phyloP scores from a whole-genome alignment of 1,140 invertebrate species.

The Dendroctonus ponderosae region DNA sequence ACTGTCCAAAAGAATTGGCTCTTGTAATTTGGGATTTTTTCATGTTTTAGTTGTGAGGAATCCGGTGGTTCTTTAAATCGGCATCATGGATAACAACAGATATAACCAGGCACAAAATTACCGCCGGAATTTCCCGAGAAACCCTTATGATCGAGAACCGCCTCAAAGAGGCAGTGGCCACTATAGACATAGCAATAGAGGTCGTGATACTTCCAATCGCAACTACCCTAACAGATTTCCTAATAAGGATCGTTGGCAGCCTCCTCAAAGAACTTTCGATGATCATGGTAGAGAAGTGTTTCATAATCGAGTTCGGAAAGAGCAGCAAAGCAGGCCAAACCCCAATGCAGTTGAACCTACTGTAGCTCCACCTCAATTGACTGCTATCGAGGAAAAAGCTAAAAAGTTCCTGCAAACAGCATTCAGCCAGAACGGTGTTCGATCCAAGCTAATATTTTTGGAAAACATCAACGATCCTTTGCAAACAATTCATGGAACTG shows the following conservation, averaged over 20 bases:
- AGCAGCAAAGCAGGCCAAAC: not conserved
- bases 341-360: not conserved
- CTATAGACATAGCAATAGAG: not conserved
- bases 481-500: conserved; percentile 14
- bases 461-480: conserved; percentile 17
- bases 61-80: conserved; percentile 1
- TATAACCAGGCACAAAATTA: conserved; percentile 2
- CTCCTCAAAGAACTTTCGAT: conserved; percentile 23
- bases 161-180: not conserved
- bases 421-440: conserved; percentile 21
- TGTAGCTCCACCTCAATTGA: not conserved
- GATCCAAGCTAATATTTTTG: conserved; percentile 30
- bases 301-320: not conserved
- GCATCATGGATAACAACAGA: conserved; percentile 12
- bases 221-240: not conserved
- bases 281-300: conserved; percentile 17
- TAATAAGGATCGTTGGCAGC: not conserved
- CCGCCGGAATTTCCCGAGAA: not conserved
- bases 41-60: not conserved
- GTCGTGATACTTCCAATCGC: not conserved
- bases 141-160: conserved; percentile 16
- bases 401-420: conserved; percentile 19
- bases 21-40: not conserved
- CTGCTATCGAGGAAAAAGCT: conserved; percentile 23
- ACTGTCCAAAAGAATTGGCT: not conserved